Percentiles rank a stretch among this genome's conserved stretches.
Evolutionary conservation across 1,140 invertebrate species (phyloP).

Genomic region (Polypedilum vanderplanki): DNA sequence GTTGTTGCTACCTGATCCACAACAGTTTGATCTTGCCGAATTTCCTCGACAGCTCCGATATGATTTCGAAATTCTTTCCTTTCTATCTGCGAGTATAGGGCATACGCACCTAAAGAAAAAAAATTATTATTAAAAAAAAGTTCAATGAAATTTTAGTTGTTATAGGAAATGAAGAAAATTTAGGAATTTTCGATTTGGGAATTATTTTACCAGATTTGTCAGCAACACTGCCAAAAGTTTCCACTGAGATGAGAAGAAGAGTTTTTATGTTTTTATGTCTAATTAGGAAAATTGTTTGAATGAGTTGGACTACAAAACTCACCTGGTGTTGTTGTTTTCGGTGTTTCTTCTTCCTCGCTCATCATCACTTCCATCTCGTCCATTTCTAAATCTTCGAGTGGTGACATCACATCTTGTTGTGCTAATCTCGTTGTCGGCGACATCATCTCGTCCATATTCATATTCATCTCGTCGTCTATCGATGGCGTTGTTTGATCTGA

Average conservation of each 20-base stretch:
- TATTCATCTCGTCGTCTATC: slow-evolving; percentile 16
- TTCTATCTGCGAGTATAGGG: not conserved
- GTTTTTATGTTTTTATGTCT: not conserved
- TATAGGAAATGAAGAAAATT: too few species aligned
- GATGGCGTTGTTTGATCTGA: slow-evolving; percentile 25
- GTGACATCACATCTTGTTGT: not conserved
- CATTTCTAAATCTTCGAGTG: not conserved
- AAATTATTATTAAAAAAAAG: not conserved
- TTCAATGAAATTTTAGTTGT: too few species aligned
- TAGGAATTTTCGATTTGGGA: too few species aligned
- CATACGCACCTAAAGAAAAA: slow-evolving; percentile 16
- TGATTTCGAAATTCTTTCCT: not conserved
- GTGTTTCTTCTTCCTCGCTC: slow-evolving; percentile 13
- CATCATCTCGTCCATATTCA: slow-evolving; percentile 21
- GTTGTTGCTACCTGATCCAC: slow-evolving; percentile 30
- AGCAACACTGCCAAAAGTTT: slow-evolving; percentile 24
- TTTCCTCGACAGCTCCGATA: not conserved
- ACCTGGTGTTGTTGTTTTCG: slow-evolving; percentile 5
- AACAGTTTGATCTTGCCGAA: slow-evolving; percentile 34
- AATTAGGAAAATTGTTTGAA: not conserved
- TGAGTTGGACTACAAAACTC: not conserved
- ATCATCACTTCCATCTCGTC: not conserved
- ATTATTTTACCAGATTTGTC: slow-evolving; percentile 23
- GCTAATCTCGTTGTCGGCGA: slow-evolving; percentile 17
- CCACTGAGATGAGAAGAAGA: slow-evolving; percentile 11